Evolutionary conservation across 92 coral and sea anemone species (phyloP), one percentile per base, ranked within the genome.

Genomic region (Actinernus sp.): DNA sequence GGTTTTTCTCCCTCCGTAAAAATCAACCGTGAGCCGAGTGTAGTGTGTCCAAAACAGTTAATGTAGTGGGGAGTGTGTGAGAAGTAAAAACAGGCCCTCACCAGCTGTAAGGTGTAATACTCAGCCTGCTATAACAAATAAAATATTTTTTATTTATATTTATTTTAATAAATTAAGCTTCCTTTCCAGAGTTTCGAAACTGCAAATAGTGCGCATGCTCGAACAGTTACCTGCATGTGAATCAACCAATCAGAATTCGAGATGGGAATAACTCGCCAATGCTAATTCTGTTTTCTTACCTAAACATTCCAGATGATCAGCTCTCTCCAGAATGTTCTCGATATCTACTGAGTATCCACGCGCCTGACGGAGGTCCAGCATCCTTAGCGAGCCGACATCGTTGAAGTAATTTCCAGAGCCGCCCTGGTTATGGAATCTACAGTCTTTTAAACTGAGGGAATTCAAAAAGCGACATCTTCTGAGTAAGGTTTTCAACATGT

Each of bases 341-440:
- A 88, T 53, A 38, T 63, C 86, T 39, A 65, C 34, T 34, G 86
- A 71, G 43, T 47, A 71, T 18, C 93, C 90, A 66, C 69, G 78
- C 22, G 76, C 66, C 20, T 77, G 57, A 31, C 93, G 72, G 57
- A 83, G 40, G 46, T 88, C 93, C 45, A 88, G 57, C 33, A 49
- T 71, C 50, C 47, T 69, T 31, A 78, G 53, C 19, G 56, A 49
- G 20, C 25, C 25, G 45, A 71, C 40, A 23, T 82, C 81, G 21
- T 45, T 38, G 32, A 79, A 68, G 47, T 48, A 43, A 60, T 63
- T 54, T 28, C 56, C 45, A 2, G 18, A 41, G 10, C 78, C 63
- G 9, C 85, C 60, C 3, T 54, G 39, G 21, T 45, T 46, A 17
- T 76, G 90, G 11, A 88, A 68, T 28, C 56, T 71, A 62, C 90